These are phyloP conservation scores for Agapornis roseicollis DNA, from an alignment of 2,113 vertebrate species.

Conservation along the genomic window DNA sequence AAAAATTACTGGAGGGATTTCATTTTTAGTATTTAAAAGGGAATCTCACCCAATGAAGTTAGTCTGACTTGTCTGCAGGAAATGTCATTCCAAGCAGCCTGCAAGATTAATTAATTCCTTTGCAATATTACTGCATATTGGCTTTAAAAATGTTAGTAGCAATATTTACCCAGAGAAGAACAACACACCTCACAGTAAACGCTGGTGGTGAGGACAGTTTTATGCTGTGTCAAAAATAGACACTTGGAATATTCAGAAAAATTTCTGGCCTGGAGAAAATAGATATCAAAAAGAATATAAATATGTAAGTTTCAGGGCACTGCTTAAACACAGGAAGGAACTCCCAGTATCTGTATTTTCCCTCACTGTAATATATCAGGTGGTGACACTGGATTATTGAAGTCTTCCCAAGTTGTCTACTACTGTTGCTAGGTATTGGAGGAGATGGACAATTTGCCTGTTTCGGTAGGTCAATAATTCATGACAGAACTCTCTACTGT, in stretches of 20 bases:
- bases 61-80: not conserved
- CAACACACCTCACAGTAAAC: not conserved
- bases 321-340: not conserved
- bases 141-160: not conserved
- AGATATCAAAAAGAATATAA: not conserved
- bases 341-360: not conserved
- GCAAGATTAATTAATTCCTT: not conserved
- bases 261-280: not conserved
- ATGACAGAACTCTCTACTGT: not conserved
- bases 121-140: not conserved
- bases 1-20: not conserved
- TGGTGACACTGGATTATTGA: not conserved
- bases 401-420: not conserved
- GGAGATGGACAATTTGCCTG: not conserved
- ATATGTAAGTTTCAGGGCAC: not conserved
- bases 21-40: not conserved
- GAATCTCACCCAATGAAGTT: not conserved
- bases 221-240: not conserved
- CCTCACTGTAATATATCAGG: not conserved
- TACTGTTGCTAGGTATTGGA: not conserved
- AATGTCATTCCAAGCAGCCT: not conserved
- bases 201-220: not conserved
- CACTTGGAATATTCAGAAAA: not conserved
- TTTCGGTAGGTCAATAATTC: not conserved
- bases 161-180: not conserved